A percentile compares a stretch with the other conserved stretches of the same genome.
Conservation (phyloP, 1,140 invertebrate species). For the Bursaphelenchus mucronatus region DNA sequence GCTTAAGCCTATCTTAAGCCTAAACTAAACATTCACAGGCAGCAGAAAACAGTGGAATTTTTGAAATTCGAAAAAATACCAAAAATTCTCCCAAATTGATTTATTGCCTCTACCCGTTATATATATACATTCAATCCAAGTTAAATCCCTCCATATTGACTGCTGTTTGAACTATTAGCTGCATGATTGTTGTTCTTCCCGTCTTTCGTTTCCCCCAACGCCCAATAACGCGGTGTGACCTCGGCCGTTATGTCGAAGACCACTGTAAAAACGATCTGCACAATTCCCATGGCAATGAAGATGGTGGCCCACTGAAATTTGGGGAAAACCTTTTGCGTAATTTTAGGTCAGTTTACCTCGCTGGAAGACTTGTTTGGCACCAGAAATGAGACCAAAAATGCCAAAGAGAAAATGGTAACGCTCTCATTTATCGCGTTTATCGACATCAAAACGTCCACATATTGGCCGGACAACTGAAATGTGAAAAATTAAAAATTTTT, state of each 20-base stretch:
- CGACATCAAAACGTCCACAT: constrained; percentile 1
- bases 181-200: too few relatives aligned
- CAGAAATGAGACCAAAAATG: constrained; percentile 16
- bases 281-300: constrained; percentile 6
- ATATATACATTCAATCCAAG: too few relatives aligned
- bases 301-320: constrained; percentile 4
- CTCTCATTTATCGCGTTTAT: background rate
- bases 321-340: background rate
- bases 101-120: too few relatives aligned
- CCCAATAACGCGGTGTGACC: constrained; percentile 18
- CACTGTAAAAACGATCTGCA: constrained; percentile 14
- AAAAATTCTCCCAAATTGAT: too few relatives aligned
- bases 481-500: background rate
- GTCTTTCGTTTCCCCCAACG: background rate
- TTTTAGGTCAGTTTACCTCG: background rate
- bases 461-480: constrained; percentile 16
- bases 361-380: constrained; percentile 6
- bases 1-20: too few relatives aligned
- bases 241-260: constrained; percentile 17
- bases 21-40: too few relatives aligned
- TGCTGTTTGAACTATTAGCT: too few relatives aligned
- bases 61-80: too few relatives aligned
- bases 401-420: background rate
- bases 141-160: too few relatives aligned
- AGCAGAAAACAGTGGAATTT: too few relatives aligned